Conservation (phyloP, 1,140 invertebrate genomes). For the Schlechtendalia chinensis region DNA sequence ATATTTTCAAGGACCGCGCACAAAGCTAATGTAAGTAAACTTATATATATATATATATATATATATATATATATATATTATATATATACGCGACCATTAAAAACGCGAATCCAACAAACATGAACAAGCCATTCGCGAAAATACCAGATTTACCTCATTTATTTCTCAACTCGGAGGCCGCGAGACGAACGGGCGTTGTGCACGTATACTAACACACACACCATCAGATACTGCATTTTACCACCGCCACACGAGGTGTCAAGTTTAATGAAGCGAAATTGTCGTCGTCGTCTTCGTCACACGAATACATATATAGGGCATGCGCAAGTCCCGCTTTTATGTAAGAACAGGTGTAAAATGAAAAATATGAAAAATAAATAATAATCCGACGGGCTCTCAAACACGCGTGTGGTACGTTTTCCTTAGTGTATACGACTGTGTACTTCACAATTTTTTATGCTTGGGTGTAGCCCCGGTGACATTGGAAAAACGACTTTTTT, state of each 20-base stretch:
- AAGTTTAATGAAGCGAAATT: conserved; percentile 41
- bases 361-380: background rate
- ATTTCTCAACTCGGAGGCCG: background rate
- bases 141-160: background rate
- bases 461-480: background rate
- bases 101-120: conserved; percentile 8
- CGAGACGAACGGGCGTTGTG: background rate
- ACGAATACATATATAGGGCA: background rate
- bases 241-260: background rate
- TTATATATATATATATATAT: background rate
- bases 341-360: background rate
- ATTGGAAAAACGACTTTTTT: background rate
- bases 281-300: background rate
- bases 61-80: background rate
- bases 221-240: background rate
- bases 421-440: too few species aligned
- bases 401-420: background rate
- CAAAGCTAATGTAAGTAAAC: background rate
- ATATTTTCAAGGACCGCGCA: background rate
- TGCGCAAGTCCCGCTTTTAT: background rate
- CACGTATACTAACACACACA: background rate
- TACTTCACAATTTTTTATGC: background rate
- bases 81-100: conserved; percentile 19
- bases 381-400: background rate
- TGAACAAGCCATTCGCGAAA: background rate